Evolutionary conservation across 1,140 invertebrate genomes (phyloP), one percentile per base, ranked within the genome.

Genomic region (Acyrthosiphon pisum): DNA sequence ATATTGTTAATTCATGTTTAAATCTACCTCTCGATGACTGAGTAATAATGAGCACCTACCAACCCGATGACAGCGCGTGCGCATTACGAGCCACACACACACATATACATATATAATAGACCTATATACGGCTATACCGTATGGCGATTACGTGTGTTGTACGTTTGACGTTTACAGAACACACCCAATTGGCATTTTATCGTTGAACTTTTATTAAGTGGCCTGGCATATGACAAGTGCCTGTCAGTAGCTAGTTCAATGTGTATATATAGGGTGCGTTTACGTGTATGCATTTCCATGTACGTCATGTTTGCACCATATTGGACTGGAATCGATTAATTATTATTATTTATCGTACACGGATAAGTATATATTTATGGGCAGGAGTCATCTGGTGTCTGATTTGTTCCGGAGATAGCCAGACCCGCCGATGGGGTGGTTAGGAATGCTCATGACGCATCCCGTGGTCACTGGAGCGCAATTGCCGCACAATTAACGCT

Each of bases 351-450:
- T 84, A 92, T 84, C 48, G 48, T 89, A 89, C 50, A 46, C 22
- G 50, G 53, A 35, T 30, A 86, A 41, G 84, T 41, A 46, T 44
- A 44, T n/a, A 56, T 56, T 56, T 56, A 56, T 37, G 50, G 22
- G 37, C 76, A 93, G 48, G 91, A 93, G 91, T 93, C 91, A 93
- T 93, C 81, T 93, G 91, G 91, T 93, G 91, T 93, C 91, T 93
- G 91, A 93, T 93, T 93, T 93, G 91, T 93, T 93, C 91, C 91
- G 91, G 81, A 93, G 91, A 93, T 93, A 93, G 48, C 50, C 35
- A 56, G 76, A 91, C 9, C 91, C 76, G 76, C 35, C 76, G 76
- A 60, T 92, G 48, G 81, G 81, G 91, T 60, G 89, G 89, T 53
- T 92, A 44, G 91, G 76, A 93, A 93, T 93, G 91, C 91, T 93